Evolutionary conservation across 2,113 vertebrate species (phyloP).

Genomic region (Heterochromis multidens): DNA sequence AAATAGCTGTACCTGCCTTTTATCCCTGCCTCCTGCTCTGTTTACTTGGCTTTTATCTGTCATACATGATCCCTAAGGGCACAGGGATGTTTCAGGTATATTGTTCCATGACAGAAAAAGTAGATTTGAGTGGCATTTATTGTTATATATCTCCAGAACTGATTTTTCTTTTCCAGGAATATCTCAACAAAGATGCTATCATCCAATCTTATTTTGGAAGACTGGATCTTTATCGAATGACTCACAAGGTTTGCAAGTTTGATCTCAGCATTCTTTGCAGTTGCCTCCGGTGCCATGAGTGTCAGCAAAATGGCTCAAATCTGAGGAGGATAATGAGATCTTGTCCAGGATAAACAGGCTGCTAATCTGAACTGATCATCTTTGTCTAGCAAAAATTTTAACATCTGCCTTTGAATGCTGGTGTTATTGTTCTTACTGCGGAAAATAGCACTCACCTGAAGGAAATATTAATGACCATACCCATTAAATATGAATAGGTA

Average conservation of each 20-base stretch:
- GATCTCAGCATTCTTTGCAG: background rate
- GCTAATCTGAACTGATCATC: slow-evolving; percentile 5
- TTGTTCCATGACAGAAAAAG: background rate
- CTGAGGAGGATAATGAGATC: background rate
- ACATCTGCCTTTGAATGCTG: background rate
- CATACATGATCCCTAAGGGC: background rate
- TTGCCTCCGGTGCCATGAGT: background rate
- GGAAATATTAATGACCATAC: background rate
- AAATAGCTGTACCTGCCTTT: slow-evolving; percentile 12
- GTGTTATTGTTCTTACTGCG: background rate
- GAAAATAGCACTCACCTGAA: background rate
- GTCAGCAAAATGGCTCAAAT: background rate
- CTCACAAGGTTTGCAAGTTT: background rate
- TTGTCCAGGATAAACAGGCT: background rate
- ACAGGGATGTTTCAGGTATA: background rate
- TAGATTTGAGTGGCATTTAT: background rate
- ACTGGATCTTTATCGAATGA: background rate
- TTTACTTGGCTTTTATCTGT: slow-evolving; percentile 11
- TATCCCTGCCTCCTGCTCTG: background rate
- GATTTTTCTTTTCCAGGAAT: fast-evolving
- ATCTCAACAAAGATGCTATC: background rate
- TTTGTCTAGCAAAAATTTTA: background rate
- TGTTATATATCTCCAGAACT: background rate
- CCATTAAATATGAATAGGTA: background rate
- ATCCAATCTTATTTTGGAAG: background rate